Percentiles rank a stretch among this genome's conserved stretches.
phyloP scores from a whole-genome alignment of 2,888 invertebrate genomes.

The Netelia fuscicornis region DNA sequence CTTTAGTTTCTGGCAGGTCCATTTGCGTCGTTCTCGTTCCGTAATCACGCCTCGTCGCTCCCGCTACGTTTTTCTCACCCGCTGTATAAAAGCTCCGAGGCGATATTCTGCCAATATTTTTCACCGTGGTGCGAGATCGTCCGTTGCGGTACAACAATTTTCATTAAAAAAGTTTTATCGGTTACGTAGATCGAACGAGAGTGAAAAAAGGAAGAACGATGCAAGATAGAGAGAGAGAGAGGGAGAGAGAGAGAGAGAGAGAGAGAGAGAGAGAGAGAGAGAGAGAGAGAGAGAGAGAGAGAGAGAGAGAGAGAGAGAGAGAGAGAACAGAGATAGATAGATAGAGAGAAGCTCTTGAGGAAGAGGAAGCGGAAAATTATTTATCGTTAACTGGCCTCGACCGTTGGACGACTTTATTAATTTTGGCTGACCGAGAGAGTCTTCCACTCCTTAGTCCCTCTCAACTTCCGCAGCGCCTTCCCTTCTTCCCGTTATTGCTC shows the following conservation, averaged over 20 bases:
- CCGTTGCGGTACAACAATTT: conserved; percentile 63
- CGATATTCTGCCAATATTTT: conserved; percentile 37
- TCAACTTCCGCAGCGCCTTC: neutral
- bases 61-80: conserved; percentile 8
- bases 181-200: conserved; percentile 16
- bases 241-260: too few species aligned
- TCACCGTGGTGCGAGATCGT: neutral
- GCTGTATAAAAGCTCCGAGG: neutral
- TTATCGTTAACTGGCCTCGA: conserved; percentile 64
- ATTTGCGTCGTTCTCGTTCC: conserved; percentile 16
- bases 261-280: too few species aligned
- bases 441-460: neutral
- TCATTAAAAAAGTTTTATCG: conserved; percentile 70
- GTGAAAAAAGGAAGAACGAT: conserved; percentile 19
- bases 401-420: conserved; percentile 54
- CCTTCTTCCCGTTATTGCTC: neutral
- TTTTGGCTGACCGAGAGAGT: conserved; percentile 56
- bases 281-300: neutral
- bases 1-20: conserved; percentile 11
- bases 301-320: neutral
- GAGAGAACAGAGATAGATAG: conserved; percentile 15
- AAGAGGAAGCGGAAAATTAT: conserved; percentile 59
- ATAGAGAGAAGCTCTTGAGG: conserved; percentile 6
- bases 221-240: conserved; percentile 22
- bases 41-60: conserved; percentile 56